Evolutionary conservation across 2,113 vertebrate genomes (phyloP).

Genomic region (Arvicanthis niloticus): DNA sequence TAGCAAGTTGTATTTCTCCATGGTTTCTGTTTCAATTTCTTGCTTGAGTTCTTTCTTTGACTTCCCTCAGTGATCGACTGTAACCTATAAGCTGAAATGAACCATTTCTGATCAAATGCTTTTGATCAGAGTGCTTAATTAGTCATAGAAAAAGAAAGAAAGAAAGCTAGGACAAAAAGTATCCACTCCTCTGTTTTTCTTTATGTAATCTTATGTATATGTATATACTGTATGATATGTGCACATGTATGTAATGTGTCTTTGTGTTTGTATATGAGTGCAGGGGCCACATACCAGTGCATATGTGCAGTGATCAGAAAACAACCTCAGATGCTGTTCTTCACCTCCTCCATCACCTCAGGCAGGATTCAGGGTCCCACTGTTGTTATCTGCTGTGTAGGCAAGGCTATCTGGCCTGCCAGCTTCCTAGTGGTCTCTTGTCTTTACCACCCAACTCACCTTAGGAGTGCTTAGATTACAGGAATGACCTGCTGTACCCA

Average conservation of each 20-base stretch:
- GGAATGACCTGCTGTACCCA: neutral
- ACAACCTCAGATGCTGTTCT: too few species aligned
- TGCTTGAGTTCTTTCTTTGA: neutral
- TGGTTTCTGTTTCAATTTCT: neutral
- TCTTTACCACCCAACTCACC: neutral
- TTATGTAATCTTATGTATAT: neutral
- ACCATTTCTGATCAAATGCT: neutral
- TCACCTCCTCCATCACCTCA: too few species aligned
- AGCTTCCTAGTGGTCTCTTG: neutral
- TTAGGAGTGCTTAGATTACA: too few species aligned
- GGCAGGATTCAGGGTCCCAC: neutral
- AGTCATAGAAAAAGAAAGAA: neutral
- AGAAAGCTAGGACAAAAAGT: neutral
- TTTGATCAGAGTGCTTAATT: neutral
- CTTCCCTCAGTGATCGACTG: neutral
- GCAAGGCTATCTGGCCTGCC: neutral
- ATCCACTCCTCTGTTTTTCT: neutral
- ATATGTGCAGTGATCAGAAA: neutral
- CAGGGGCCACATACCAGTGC: neutral
- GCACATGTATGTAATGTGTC: too few species aligned
- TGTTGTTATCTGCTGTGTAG: neutral
- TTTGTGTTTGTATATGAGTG: neutral
- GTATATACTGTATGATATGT: neutral
- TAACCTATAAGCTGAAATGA: neutral
- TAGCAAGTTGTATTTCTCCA: neutral